Evolutionary conservation across 2,797 vertebrate species (phyloP), one percentile per base, ranked within the genome.

Genomic region (Characodon lateralis): DNA sequence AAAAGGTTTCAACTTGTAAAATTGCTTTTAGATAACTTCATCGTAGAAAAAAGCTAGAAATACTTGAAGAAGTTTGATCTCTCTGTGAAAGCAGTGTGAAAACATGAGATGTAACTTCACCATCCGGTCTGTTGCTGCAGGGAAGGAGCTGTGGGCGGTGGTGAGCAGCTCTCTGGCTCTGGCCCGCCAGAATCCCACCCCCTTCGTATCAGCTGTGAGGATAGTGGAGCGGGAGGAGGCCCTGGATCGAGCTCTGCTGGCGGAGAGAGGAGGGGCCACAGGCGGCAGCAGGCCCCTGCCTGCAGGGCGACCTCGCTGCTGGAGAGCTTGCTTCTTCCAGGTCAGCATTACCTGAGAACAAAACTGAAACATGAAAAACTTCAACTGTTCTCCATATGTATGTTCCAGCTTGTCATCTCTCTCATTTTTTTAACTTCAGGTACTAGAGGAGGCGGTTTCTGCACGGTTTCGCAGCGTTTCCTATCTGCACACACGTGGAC

Each of bases 181-280:
- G 86, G 97, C 97, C 13, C 91, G 90, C 0, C 95, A 98, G 72
- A 96, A 99, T 88, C 98, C 98, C 0, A 94, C 96, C 0, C 94
- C 96, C 1, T 96, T 99, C 2, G 98, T 99, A 39, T 97, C 97
- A 0, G 97, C 97, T 0, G 91, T 99, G 70, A 95, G 98, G 61
- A 97, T 99, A 48, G 96, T 98, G 0, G 98, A 99, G 90, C 92
- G 97, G 5, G 98, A 99, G 79, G 96, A 99, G 87, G 91, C 95
- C 46, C 93, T 96, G 76, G 97, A 96, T 81, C 84, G 74, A 0
- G 74, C 89, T 35, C 91, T 97, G 55, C 89, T 95, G 68, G 92
- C 94, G 79, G 95, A 96, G 65, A 89, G 95, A 61, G 89, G 79
- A 0, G 84, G 80, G 0, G 24, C 58, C 2, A 72, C 78, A 7